Evolutionary conservation across 2,797 vertebrate genomes (phyloP), one percentile per base, ranked within the genome.

Genomic region (Otus scops): DNA sequence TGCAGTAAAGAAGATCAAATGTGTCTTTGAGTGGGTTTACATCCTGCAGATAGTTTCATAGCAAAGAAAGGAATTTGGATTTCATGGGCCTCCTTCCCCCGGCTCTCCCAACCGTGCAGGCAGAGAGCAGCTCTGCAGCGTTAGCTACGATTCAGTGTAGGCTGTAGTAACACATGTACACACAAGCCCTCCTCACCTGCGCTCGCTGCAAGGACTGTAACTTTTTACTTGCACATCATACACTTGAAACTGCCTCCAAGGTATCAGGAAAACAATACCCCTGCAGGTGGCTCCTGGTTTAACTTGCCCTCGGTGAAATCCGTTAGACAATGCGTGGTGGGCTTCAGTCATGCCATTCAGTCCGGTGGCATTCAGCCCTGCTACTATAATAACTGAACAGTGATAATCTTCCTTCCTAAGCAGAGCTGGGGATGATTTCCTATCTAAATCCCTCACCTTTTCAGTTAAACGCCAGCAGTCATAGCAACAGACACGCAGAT

Each of bases 401-500:
- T 6, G 85, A 73, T 84, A 74, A 94, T 84, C 91, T 96, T 21
- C 88, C 54, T 57, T 41, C 81, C 81, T 41, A 18, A 79, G 91
- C 64, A 38, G 88, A 68, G 81, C 77, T 9, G 59, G 85, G 88
- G 69, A 48, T 48, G 64, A 34, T 64, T 94, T 91, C 74, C 85
- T 61, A 53, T 48, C 88, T 56, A 53, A 92, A 89, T 87, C 91
- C 85, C 70, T 93, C 65, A 89, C 95, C 88, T 92, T 85, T 74
- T 67, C 88, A 53, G 71, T 78, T 53, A 26, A 61, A 74, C 61
- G 26, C 74, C 78, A 87, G 93, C 92, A 88, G 88, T 80, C 88
- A 76, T 84, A 93, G 93, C 95, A 89, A 91, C 91, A 91, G 93
- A 77, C 67, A 64, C 34, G 28, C 88, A 65, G 88, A 87, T 92